A percentile compares a stretch with the other conserved stretches of the same genome.
These are phyloP conservation scores for Homarus gammarus DNA, from an alignment of 2,888 invertebrate genomes.

Conservation along the genomic window DNA sequence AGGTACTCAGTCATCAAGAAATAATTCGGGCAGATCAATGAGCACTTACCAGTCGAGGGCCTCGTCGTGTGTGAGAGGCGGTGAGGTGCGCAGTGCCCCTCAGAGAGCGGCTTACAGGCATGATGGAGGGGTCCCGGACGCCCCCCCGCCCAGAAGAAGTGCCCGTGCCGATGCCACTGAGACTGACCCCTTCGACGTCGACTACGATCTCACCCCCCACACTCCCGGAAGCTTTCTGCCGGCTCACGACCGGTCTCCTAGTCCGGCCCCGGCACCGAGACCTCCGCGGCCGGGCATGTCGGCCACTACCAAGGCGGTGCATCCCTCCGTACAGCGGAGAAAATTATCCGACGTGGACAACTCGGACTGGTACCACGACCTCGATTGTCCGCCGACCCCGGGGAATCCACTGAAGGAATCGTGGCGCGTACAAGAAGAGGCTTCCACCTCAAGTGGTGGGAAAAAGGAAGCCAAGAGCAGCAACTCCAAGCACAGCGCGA, in stretches of 20 bases:
- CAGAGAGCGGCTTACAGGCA: constrained; percentile 6
- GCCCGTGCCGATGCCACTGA: not conserved
- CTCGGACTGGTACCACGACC: constrained; percentile 39
- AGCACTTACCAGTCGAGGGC: not conserved
- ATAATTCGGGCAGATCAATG: not conserved
- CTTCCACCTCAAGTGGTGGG: not conserved
- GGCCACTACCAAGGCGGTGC: not conserved
- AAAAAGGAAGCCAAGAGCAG: constrained; percentile 33
- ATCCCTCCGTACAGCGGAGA: not conserved
- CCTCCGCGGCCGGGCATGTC: not conserved
- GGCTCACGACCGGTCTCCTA: constrained; percentile 22
- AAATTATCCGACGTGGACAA: constrained; percentile 30
- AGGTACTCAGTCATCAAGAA: not conserved
- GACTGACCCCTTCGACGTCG: constrained; percentile 48
- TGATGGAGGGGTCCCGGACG: not conserved
- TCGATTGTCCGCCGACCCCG: constrained; percentile 60
- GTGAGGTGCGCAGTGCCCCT: not conserved
- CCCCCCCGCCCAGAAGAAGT: not conserved
- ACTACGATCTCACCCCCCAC: constrained; percentile 62
- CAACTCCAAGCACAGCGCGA: not conserved
- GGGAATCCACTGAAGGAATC: constrained; percentile 41
- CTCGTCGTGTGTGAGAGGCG: not conserved
- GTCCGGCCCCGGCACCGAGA: not conserved
- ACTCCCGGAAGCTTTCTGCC: constrained; percentile 68
- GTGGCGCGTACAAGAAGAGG: not conserved